Conservation (phyloP, 64 coral and sea anemone genomes). For the Hydrozoanthus tunicans region DNA sequence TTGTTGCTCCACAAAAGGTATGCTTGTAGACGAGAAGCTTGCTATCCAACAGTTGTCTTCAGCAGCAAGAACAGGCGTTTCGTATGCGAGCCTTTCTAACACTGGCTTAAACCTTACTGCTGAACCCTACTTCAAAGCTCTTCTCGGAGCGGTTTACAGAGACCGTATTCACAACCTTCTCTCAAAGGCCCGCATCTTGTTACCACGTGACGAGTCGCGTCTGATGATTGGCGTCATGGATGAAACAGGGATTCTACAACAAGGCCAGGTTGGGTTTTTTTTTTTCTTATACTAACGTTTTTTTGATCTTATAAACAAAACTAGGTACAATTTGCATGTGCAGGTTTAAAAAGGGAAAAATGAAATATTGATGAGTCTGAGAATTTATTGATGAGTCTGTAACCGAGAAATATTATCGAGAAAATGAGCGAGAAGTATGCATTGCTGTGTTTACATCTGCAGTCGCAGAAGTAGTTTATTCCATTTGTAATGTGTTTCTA, state of each 20-base stretch:
- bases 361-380: no score
- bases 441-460: no score
- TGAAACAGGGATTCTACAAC: slow-evolving; percentile 75
- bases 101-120: slow-evolving; percentile 74
- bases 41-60: slow-evolving; percentile 77
- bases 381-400: no score
- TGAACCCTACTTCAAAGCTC: slow-evolving; percentile 89
- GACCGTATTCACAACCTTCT: slow-evolving; percentile 84
- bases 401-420: no score
- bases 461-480: no score
- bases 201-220: slow-evolving; percentile 74
- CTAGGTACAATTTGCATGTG: neutral
- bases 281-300: no score
- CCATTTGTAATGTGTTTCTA: no score
- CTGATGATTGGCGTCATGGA: slow-evolving; percentile 99
- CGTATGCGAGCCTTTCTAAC: slow-evolving; percentile 66
- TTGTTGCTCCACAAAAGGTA: slow-evolving; percentile 52
- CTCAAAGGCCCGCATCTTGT: slow-evolving; percentile 80
- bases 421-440: no score
- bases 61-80: slow-evolving; percentile 80
- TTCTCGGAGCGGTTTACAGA: slow-evolving; percentile 79
- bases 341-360: neutral
- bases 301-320: no score
- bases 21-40: slow-evolving; percentile 84
- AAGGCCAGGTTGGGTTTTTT: slow-evolving; percentile 68